Evolutionary conservation across 2,888 invertebrate species (phyloP), one percentile per base, ranked within the genome.

Genomic region (Campopleginae sp.): DNA sequence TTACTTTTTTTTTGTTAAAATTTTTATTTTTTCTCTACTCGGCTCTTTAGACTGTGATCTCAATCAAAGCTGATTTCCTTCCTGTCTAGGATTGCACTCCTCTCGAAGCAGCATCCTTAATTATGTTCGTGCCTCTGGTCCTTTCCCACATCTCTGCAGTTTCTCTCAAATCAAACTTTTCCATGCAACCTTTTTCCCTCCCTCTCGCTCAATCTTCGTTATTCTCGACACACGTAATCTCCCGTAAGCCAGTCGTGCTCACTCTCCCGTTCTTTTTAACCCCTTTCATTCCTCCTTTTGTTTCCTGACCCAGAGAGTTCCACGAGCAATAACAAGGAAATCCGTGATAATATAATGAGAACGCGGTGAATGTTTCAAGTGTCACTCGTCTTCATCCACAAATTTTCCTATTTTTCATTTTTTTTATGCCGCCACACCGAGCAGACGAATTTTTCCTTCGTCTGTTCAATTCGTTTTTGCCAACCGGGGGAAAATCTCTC

Each of bases 261-360:
- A 19, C 19, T 42, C 51, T 51, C 38, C 58, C 58, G 23, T 27
- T 14, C 44, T 23, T 44, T n/a, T 23, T 33, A 17, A 61, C 12
- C 17, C 48, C 48, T 44, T 31, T 54, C 48, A 38, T 54, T 72
- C 23, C 42, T 33, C 19, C 71, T 38, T 71, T 51, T 33, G 38
- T 51, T 71, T 51, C 51, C 46, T 46, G 46, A 54, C 74, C 54
- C 27, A 44, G 54, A 27, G 27, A 74, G 44, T 74, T 74, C 17
- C 19, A 48, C 31, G 27, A 17, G 63, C 63, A 76, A 63, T 61
- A 74, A 63, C 68, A 74, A 63, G 46, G 6, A 83, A 83, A 78
- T 23, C 48, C 61, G 68, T 46, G 82, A 74, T 83, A 75, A 79
- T 79, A 83, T 79, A 83, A 83, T 79, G 83, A 79, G 83, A 51